A percentile compares a stretch with the other conserved stretches of the same genome.
Conservation (phyloP, 2,888 invertebrate species). For the Epinotia nisella region DNA sequence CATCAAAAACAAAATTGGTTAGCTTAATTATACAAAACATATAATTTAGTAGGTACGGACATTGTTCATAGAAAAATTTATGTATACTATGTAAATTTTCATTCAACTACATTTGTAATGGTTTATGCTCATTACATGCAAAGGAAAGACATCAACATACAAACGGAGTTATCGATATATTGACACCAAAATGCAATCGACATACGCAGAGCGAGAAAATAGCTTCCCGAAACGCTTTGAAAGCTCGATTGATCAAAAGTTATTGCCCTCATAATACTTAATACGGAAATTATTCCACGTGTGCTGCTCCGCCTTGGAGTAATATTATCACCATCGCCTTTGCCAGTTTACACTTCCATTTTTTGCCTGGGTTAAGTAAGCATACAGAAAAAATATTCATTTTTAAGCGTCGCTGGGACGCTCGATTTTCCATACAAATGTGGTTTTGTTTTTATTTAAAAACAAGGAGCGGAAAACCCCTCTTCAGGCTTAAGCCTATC, state of each 20-base stretch:
- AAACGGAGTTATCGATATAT: constrained; percentile 9
- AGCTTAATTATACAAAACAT: too few species aligned
- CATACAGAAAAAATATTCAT: not conserved
- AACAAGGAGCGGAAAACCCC: too few species aligned
- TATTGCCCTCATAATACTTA: constrained; percentile 58
- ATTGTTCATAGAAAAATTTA: too few species aligned
- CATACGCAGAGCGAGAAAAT: constrained; percentile 42
- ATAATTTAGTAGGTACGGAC: too few species aligned
- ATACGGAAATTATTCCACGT: constrained; percentile 54
- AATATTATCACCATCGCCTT: constrained; percentile 56
- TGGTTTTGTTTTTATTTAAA: not conserved
- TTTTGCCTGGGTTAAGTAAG: constrained; percentile 47
- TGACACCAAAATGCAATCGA: not conserved
- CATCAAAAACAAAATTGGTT: too few species aligned
- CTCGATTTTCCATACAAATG: not conserved
- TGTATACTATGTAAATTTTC: too few species aligned
- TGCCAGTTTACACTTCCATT: constrained; percentile 54
- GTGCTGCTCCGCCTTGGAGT: constrained; percentile 49
- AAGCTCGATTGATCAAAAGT: constrained; percentile 57
- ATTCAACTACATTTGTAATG: too few species aligned
- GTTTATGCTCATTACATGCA: too few species aligned
- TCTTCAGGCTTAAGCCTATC: too few species aligned
- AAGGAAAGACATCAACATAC: too few species aligned
- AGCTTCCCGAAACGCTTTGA: constrained; percentile 48
- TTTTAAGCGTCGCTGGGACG: not conserved